Percentiles rank a stretch among this genome's conserved stretches.
phyloP scores from a whole-genome alignment of 1,140 invertebrate species.

The Oedothorax gibbosus region DNA sequence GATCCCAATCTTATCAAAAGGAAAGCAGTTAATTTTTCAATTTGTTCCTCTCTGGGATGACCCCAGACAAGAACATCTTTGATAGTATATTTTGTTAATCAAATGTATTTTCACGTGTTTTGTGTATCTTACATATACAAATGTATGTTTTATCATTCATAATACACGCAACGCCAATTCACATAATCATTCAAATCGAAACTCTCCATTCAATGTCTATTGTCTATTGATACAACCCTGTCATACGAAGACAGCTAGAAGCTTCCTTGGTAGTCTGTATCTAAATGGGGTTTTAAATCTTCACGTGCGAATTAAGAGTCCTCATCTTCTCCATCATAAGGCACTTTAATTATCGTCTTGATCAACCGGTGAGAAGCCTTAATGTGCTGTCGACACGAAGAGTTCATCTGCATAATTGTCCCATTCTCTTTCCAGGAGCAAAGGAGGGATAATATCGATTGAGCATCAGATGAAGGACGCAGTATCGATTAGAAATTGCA shows the following conservation, averaged over 20 bases:
- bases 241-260: background rate
- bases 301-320: slow-evolving; percentile 26
- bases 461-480: background rate
- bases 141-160: no score
- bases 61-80: no score
- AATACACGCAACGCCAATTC: no score
- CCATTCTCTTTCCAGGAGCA: background rate
- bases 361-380: slow-evolving; percentile 20
- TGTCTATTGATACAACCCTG: no score
- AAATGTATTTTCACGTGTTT: no score
- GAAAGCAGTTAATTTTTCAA: no score
- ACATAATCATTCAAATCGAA: no score
- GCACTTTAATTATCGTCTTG: slow-evolving; percentile 52
- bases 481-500: background rate
- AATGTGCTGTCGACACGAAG: background rate
- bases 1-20: no score
- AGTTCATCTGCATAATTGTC: slow-evolving; percentile 14
- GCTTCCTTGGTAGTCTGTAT: slow-evolving; percentile 17
- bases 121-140: no score
- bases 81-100: no score
- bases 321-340: background rate
- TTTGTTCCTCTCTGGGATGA: no score
- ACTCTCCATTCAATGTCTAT: no score
- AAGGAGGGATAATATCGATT: background rate
- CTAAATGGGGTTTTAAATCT: background rate